Evolutionary conservation across 2,113 vertebrate species (phyloP), one percentile per base, ranked within the genome.

Genomic region (Trematomus loennbergii): DNA sequence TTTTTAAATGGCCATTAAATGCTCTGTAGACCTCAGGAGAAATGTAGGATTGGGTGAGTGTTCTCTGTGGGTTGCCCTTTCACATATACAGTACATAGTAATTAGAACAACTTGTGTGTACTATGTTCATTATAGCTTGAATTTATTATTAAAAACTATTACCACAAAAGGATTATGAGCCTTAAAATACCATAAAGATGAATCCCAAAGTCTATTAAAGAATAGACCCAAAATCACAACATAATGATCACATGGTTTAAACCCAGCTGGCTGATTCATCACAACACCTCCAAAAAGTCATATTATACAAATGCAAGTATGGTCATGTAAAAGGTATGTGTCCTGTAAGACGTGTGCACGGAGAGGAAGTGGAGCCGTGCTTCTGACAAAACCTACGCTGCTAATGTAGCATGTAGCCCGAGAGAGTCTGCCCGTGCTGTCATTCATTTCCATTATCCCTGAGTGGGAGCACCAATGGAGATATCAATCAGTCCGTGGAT

Each of bases 401-500:
- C 65, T 89, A 88, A 92, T 92, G 90, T 89, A 80, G 86, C 91
- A 84, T 82, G 82, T 20, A 77, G 78, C 69, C 80, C 52, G 50
- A 55, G 86, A 84, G 83, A 86, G 12, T 36, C 43, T 61, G 75
- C 68, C 54, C 17, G 29, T 36, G 69, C 81, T 49, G 78, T 79
- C 87, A 89, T 87, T 90, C 85, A 86, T 92, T 88, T 84, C 80
- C 75, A 85, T 89, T 86, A 87, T 74, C 58, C 61, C 75, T 54
- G 83, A 84, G 81, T 67, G 69, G 75, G 72, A 78, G 66, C 83
- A 81, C 73, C 89, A 69, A 75, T 78, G 68, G 81, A 93, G 86
- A 92, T 88, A 93, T 94, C 89, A 84, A 93, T 93, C 91, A 90
- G 87, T 60, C 25, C 40, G 66, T 64, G 64, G 85, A 90, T 72